phyloP scores from a whole-genome alignment of 2,888 invertebrate genomes.

The Melanophora roralis region DNA sequence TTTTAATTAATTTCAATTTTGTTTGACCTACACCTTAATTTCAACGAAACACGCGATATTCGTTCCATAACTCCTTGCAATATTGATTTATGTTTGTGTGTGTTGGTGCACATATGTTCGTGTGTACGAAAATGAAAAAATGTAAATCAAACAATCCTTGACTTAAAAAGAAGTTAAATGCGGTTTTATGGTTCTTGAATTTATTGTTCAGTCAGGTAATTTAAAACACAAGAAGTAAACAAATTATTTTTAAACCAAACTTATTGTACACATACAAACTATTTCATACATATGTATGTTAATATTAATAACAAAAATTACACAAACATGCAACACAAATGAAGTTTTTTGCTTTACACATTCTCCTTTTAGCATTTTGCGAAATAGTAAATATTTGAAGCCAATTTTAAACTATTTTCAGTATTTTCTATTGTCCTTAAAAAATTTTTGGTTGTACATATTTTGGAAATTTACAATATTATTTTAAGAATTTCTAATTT shows the following conservation, averaged over 20 bases:
- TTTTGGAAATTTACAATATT: too few species aligned
- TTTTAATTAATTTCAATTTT: conserved; percentile 64
- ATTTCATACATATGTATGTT: neutral
- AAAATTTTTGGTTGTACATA: too few species aligned
- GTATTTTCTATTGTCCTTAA: too few species aligned
- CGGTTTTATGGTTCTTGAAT: conserved; percentile 13
- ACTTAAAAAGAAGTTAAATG: neutral
- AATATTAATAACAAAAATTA: too few species aligned
- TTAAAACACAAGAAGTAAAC: neutral
- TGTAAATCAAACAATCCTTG: conserved; percentile 19
- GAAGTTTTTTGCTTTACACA: neutral
- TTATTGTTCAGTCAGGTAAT: neutral
- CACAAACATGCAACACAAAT: too few species aligned
- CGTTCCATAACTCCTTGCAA: neutral
- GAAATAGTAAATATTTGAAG: neutral
- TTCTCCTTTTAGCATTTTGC: conserved; percentile 13
- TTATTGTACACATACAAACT: neutral
- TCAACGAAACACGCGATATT: conserved; percentile 71
- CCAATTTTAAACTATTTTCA: conserved; percentile 10
- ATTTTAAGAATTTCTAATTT: too few species aligned
- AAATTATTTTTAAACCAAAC: neutral
- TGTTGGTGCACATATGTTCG: neutral
- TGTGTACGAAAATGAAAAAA: neutral
- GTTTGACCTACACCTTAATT: conserved; percentile 75
- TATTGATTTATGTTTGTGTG: neutral